Evolutionary conservation across 2,797 vertebrate genomes (phyloP), one percentile per base, ranked within the genome.

Genomic region (Anomalospiza imberbis): DNA sequence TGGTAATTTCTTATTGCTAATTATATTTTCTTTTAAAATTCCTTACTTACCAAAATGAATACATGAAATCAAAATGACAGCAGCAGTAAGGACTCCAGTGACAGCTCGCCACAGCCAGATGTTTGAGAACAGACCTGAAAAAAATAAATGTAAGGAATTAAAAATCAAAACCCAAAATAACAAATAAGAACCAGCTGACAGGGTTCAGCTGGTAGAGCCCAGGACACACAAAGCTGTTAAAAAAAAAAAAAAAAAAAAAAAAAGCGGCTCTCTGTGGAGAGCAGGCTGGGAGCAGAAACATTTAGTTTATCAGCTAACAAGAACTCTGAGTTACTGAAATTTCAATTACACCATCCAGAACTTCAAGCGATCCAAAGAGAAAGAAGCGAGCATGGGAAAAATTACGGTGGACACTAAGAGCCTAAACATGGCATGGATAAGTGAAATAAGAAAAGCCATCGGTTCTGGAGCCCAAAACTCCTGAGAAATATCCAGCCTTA

Each of bases 11-110:
- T 71, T 71, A 48, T 38, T 76, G 32, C 34, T 78, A 67, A 31
- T 55, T 21, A 10, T 26, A 36, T 54, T 55, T 74, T 48, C 2
- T 80, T 74, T 61, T 45, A 4, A 63, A 67, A 51, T 44, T 3
- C 45, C 86, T 92, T 84, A 29, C 93, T 94, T 78, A 96, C 95
- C 74, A 65, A 95, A 78, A 18, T 84, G 93, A 88, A 95, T 31
- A 75, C 74, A 93, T 32, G 38, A 78, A 72, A 95, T 42, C 50
- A 91, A 81, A 94, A 93, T 45, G 34, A 95, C 34, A 18, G 50
- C 70, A 78, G 50, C 70, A 25, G 42, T 7, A 50, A 96, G 94
- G 58, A 61, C 38, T 47, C 54, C 94, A 50, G 93, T 7, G 0
- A 94, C 26, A 63, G 34, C 70, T 72, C 62, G 54, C 95, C 94